A percentile compares a stretch with the other conserved stretches of the same genome.
Conservation (phyloP, 2,888 invertebrate species). For the Metallyticus violacea region DNA sequence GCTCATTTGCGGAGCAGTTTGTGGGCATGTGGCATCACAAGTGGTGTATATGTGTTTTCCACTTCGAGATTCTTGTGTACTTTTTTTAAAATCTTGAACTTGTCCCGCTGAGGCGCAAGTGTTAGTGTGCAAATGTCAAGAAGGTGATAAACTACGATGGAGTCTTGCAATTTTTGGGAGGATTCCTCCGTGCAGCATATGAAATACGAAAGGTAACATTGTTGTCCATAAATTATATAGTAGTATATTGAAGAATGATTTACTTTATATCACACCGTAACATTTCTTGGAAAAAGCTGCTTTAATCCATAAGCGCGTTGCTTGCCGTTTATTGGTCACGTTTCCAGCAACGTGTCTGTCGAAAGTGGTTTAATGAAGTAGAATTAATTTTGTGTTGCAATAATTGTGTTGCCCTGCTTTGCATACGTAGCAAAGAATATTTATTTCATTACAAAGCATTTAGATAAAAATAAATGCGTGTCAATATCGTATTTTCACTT, state of each 20-base stretch:
- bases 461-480: no score
- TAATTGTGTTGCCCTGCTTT: no score
- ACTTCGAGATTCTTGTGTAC: neutral
- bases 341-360: neutral
- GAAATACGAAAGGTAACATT: slow-evolving; percentile 32
- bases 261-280: neutral
- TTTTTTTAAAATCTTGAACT: neutral
- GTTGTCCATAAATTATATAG: neutral
- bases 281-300: neutral
- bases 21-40: neutral
- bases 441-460: no score
- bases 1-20: slow-evolving; percentile 2
- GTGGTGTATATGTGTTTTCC: neutral
- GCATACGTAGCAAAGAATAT: no score
- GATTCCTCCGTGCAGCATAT: slow-evolving; percentile 7
- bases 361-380: no score
- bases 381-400: no score
- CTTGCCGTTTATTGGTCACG: neutral
- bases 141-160: slow-evolving; percentile 3
- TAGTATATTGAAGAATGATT: neutral
- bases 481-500: no score
- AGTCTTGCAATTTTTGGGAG: slow-evolving; percentile 16
- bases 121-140: neutral
- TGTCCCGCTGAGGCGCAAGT: neutral
- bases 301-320: no score